phyloP scores from a whole-genome alignment of 1,140 invertebrate genomes.

The Theocolax elegans region DNA sequence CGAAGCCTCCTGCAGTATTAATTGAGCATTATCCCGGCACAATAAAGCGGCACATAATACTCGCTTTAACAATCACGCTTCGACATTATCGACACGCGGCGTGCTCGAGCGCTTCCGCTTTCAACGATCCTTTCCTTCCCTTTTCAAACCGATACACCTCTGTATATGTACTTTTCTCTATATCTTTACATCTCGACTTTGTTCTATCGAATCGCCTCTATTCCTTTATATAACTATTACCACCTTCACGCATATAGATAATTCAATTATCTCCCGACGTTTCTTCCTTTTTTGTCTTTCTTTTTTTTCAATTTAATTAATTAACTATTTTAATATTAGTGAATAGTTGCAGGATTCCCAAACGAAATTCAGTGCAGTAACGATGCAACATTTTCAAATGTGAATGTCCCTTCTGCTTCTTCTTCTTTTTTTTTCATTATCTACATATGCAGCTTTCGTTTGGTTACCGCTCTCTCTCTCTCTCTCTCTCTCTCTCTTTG shows the following conservation, averaged over 20 bases:
- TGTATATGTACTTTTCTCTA: no score
- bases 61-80: slow-evolving; percentile 18
- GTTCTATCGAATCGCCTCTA: not conserved
- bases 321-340: no score
- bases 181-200: no score
- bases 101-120: no score
- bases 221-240: not conserved
- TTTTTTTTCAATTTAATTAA: not conserved
- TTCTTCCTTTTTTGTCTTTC: not conserved
- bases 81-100: slow-evolving; percentile 23
- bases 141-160: no score
- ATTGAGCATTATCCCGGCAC: slow-evolving; percentile 28
- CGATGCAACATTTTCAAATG: no score
- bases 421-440: not conserved
- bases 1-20: slow-evolving; percentile 31
- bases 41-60: slow-evolving; percentile 27
- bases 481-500: not conserved
- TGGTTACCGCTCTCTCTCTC: not conserved
- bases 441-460: not conserved
- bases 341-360: no score
- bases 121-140: no score
- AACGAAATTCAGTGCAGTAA: no score
- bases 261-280: no score
- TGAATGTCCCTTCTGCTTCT: no score
- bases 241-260: not conserved